Percentiles rank a stretch among this genome's conserved stretches.
These are phyloP conservation scores for Leptocoma aspasia DNA, from an alignment of 2,113 vertebrate species.

Conservation along the genomic window DNA sequence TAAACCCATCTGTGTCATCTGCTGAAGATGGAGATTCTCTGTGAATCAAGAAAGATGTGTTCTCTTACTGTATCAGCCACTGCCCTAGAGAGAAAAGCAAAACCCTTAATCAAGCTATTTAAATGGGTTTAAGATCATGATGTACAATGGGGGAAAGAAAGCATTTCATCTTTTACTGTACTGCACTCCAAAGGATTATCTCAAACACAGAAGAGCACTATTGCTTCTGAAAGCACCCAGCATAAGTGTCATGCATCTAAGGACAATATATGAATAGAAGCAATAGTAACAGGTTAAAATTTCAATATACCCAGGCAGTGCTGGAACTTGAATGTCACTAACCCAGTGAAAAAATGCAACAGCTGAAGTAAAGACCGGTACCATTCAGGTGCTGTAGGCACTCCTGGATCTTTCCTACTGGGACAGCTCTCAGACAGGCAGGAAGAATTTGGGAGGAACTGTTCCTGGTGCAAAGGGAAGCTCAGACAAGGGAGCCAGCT, in stretches of 20 bases:
- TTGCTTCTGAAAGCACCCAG: neutral
- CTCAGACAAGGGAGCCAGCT: neutral
- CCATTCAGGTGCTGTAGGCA: neutral
- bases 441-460: neutral
- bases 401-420: neutral
- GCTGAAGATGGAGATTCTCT: neutral
- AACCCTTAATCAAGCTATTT: neutral
- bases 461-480: neutral
- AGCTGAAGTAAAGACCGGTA: neutral
- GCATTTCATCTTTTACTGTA: neutral
- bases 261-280: neutral
- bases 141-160: neutral
- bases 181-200: neutral
- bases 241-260: neutral
- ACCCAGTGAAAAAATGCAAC: neutral
- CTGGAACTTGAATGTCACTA: neutral
- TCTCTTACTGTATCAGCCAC: neutral
- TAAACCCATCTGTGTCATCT: neutral
- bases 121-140: neutral
- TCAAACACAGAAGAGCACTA: neutral
- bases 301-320: neutral
- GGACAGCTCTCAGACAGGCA: neutral
- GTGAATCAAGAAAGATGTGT: neutral
- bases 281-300: fast-evolving
- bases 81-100: neutral